These are phyloP conservation scores for Neuroscelio doddi DNA, from an alignment of 2,888 invertebrate species.

Conservation along the genomic window DNA sequence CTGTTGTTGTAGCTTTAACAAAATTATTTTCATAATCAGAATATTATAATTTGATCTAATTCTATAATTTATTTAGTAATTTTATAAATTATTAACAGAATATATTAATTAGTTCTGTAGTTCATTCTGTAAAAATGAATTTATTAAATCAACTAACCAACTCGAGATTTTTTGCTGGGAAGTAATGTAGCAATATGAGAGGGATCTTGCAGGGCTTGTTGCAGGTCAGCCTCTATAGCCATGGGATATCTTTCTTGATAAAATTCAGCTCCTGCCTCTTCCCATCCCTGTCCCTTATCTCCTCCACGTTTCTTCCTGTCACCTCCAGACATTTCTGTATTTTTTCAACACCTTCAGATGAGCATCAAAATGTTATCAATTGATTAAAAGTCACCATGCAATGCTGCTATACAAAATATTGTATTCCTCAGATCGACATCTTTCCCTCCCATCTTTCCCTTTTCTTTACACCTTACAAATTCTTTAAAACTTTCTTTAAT, in stretches of 20 bases:
- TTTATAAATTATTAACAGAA: constrained; percentile 1
- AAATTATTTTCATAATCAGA: background rate
- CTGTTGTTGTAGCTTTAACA: constrained; percentile 75
- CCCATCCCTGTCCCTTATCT: constrained; percentile 81
- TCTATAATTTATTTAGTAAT: background rate
- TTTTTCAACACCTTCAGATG: background rate
- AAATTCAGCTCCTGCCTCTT: constrained; percentile 88
- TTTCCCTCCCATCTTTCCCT: too few species aligned
- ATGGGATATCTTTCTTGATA: constrained; percentile 89
- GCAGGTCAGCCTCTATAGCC: constrained; percentile 76
- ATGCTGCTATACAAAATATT: too few species aligned
- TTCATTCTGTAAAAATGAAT: too few species aligned
- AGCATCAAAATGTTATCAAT: background rate
- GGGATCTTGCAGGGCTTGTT: constrained; percentile 80
- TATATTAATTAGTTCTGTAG: too few species aligned
- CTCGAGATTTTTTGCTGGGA: constrained; percentile 86
- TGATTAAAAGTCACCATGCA: background rate
- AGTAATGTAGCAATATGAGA: constrained; percentile 83
- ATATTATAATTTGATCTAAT: background rate
- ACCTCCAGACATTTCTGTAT: constrained; percentile 75
- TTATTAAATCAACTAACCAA: constrained; percentile 72
- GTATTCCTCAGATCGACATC: too few species aligned
- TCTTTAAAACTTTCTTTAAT: too few species aligned
- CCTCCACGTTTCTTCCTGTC: constrained; percentile 75
- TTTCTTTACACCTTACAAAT: too few species aligned